Evolutionary conservation across 2,797 vertebrate genomes (phyloP).

Genomic region (Podarcis siculus): DNA sequence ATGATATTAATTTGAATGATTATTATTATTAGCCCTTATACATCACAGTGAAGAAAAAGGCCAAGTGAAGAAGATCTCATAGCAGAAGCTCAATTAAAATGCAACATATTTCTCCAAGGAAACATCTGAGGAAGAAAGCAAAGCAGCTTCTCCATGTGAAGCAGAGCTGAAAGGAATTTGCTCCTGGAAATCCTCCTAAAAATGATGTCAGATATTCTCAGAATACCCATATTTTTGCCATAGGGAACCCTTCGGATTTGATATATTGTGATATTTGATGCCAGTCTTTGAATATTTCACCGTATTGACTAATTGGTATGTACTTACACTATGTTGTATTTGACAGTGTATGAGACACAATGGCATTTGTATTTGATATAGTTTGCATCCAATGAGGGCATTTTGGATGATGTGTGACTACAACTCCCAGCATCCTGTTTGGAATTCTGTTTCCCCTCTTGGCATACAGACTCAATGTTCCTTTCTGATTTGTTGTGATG

Average conservation of each 20-base stretch:
- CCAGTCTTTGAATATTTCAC: neutral
- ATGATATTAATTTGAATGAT: constrained; percentile 79
- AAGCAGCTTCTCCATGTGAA: too few species aligned
- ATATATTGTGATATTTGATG: neutral
- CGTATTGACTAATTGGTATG: neutral
- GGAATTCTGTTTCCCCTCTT: too few species aligned
- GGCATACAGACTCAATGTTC: too few species aligned
- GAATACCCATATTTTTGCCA: neutral
- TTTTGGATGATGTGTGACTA: too few species aligned
- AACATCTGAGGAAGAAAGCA: constrained; percentile 22
- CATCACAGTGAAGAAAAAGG: constrained; percentile 54
- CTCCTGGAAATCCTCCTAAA: too few species aligned
- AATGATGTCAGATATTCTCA: neutral
- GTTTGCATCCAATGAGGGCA: too few species aligned
- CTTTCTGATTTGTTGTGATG: too few species aligned
- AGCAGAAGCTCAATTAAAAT: constrained; percentile 70
- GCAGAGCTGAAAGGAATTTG: neutral
- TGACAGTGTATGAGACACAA: neutral
- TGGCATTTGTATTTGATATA: neutral
- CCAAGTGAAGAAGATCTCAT: constrained; percentile 34
- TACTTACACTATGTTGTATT: neutral
- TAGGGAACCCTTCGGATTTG: neutral
- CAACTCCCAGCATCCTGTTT: too few species aligned
- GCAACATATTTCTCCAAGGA: constrained; percentile 28
- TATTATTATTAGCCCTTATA: constrained; percentile 80